phyloP scores from a whole-genome alignment of 2,888 invertebrate species.

The Machimus atricapillus region DNA sequence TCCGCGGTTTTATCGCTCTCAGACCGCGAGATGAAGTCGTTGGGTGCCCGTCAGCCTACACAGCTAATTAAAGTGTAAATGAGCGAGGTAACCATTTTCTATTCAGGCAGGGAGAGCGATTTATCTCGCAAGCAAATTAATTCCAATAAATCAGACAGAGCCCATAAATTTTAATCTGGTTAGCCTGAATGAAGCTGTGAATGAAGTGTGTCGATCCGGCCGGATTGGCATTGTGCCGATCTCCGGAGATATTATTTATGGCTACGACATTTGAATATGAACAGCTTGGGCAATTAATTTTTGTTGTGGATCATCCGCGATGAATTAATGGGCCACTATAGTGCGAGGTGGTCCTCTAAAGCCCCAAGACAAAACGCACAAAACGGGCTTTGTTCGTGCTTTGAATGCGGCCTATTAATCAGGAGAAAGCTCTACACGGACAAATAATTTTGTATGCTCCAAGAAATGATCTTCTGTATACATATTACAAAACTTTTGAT shows the following conservation, averaged over 20 bases:
- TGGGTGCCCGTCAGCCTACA: slow-evolving; percentile 39
- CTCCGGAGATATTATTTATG: slow-evolving; percentile 18
- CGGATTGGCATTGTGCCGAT: slow-evolving; percentile 30
- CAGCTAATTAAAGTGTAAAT: slow-evolving; percentile 43
- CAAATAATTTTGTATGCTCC: background rate
- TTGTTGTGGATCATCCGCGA: slow-evolving; percentile 20
- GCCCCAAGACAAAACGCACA: background rate
- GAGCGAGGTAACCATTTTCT: slow-evolving; percentile 39
- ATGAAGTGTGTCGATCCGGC: slow-evolving; percentile 38
- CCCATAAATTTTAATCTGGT: slow-evolving; percentile 40
- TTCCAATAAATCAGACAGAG: slow-evolving; percentile 41
- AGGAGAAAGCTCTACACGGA: background rate
- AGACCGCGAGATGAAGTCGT: slow-evolving; percentile 24
- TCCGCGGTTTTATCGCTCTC: background rate
- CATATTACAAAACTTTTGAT: background rate
- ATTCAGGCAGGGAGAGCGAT: slow-evolving; percentile 30
- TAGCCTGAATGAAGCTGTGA: slow-evolving; percentile 33
- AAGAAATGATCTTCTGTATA: background rate
- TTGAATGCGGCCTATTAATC: background rate
- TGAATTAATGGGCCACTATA: slow-evolving; percentile 1
- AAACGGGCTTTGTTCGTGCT: background rate
- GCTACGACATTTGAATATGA: slow-evolving; percentile 25
- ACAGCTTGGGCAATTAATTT: slow-evolving; percentile 15
- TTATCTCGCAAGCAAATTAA: slow-evolving; percentile 40
- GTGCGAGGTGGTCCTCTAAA: background rate